phyloP scores from a whole-genome alignment of 2,888 invertebrate genomes.

The Halictus ligatus region DNA sequence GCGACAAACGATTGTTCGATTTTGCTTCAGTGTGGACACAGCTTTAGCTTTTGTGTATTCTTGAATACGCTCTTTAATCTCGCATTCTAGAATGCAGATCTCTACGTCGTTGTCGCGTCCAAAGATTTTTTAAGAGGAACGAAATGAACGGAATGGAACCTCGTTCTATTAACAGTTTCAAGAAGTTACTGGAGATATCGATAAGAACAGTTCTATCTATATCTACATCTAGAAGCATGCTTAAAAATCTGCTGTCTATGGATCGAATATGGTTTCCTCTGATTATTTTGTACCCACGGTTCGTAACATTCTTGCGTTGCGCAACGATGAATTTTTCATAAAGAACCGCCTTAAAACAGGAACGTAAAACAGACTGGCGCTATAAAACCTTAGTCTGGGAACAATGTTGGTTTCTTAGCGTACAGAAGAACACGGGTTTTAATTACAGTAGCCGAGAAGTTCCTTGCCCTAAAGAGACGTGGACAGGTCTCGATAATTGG shows the following conservation, averaged over 20 bases:
- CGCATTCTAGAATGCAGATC: no score
- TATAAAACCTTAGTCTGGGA: not conserved
- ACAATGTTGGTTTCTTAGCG: not conserved
- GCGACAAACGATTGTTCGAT: no score
- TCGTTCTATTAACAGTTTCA: not conserved
- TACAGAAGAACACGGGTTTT: not conserved
- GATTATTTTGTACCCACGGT: not conserved
- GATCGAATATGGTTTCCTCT: not conserved
- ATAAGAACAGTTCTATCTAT: not conserved
- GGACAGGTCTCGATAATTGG: constrained; percentile 35
- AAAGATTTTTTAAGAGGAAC: no score
- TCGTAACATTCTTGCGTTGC: not conserved
- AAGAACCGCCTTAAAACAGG: not conserved
- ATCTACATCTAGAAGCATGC: not conserved
- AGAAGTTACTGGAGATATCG: not conserved
- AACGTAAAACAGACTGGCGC: not conserved
- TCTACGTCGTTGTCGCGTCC: no score
- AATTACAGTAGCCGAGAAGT: constrained; percentile 2
- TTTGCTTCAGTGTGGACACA: no score
- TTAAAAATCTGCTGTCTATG: not conserved
- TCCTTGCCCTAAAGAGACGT: constrained; percentile 16
- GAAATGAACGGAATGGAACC: no score
- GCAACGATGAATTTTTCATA: not conserved
- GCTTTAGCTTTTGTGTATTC: no score
- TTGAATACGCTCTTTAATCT: no score